These are phyloP conservation scores for Mya arenaria DNA, from an alignment of 1,140 invertebrate species.

Conservation along the genomic window DNA sequence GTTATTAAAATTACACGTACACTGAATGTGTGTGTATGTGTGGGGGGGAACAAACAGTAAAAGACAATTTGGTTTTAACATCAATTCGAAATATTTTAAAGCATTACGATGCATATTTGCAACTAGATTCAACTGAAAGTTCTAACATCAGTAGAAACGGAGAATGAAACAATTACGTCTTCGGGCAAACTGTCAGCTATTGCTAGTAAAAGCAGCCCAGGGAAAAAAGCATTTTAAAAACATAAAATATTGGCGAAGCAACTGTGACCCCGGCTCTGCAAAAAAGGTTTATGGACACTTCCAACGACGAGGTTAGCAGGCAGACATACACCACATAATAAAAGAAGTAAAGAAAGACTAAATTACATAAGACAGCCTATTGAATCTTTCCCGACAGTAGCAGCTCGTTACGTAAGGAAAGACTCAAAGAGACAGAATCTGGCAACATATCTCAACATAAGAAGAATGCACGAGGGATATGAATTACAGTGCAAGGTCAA, in stretches of 20 bases:
- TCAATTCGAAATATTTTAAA: too few relatives aligned
- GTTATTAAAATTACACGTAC: too few relatives aligned
- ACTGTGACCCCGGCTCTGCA: not conserved
- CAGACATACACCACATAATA: not conserved
- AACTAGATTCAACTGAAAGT: too few relatives aligned
- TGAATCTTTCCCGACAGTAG: not conserved
- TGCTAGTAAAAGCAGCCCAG: too few relatives aligned
- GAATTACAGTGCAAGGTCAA: constrained; percentile 22
- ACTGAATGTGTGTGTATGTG: too few relatives aligned
- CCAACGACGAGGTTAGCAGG: not conserved
- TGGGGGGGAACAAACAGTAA: too few relatives aligned
- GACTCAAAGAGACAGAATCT: not conserved
- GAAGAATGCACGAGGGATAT: constrained; percentile 18
- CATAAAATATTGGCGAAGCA: not conserved
- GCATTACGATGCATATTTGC: too few relatives aligned
- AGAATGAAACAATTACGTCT: too few relatives aligned
- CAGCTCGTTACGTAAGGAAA: not conserved
- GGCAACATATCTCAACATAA: not conserved
- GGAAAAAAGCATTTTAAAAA: too few relatives aligned
- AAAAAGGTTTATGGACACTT: not conserved
- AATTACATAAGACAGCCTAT: not conserved
- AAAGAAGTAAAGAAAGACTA: not conserved
- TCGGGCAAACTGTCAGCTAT: too few relatives aligned
- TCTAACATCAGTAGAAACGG: too few relatives aligned
- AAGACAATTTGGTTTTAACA: too few relatives aligned